A percentile compares a stretch with the other conserved stretches of the same genome.
phyloP scores from a whole-genome alignment of 23 tunicate genomes.

The Trididemnum miniatum region DNA sequence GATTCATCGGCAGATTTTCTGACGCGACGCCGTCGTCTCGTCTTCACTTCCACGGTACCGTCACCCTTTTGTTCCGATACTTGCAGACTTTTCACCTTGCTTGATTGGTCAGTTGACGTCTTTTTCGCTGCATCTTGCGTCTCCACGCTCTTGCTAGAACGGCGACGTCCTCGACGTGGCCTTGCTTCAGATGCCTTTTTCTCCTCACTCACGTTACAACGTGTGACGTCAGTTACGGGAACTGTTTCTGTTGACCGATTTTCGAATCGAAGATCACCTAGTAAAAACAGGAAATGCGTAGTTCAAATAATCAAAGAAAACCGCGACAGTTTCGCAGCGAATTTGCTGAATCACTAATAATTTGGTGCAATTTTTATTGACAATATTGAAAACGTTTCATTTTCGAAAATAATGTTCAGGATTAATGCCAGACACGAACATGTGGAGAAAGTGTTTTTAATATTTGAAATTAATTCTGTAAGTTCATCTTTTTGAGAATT shows the following conservation, averaged over 20 bases:
- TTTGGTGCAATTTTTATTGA: no score
- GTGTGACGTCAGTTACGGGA: not conserved
- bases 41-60: not conserved
- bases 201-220: conserved; percentile 14
- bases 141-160: not conserved
- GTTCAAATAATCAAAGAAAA: not conserved
- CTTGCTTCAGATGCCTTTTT: conserved; percentile 4
- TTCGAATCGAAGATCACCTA: not conserved
- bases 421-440: no score
- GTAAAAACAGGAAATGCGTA: not conserved
- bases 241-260: not conserved
- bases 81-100: not conserved
- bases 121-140: not conserved
- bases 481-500: no score
- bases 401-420: no score
- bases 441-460: no score
- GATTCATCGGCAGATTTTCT: conserved; percentile 23
- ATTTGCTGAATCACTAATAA: not conserved
- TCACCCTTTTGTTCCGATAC: not conserved
- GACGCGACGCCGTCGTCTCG: conserved; percentile 49
- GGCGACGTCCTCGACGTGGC: conserved; percentile 10
- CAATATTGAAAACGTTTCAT: no score
- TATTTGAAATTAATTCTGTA: no score
- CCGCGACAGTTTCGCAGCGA: not conserved
- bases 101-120: not conserved